Conservation (phyloP, 2,797 vertebrate genomes). For the Eupleurogrammus muticus region DNA sequence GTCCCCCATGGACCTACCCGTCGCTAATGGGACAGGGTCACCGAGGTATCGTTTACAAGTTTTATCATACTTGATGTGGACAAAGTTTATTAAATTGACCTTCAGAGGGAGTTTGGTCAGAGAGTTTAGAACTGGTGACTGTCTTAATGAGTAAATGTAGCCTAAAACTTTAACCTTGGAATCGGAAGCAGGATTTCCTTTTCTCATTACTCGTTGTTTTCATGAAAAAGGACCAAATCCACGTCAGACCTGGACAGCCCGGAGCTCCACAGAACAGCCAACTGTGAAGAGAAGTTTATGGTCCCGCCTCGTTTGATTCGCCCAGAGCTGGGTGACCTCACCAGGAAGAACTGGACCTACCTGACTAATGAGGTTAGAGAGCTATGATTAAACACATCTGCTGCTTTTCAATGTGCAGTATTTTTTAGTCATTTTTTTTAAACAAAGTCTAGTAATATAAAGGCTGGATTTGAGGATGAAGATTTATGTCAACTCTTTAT, state of each 20-base stretch:
- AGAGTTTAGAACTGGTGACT: not conserved
- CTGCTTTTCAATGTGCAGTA: not conserved
- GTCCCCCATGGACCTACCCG: conserved; percentile 81
- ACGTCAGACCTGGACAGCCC: conserved; percentile 87
- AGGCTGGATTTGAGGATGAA: not conserved
- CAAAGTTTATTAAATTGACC: too few species aligned
- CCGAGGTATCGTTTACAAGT: conserved; percentile 84
- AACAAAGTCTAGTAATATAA: not conserved
- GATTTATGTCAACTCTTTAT: not conserved
- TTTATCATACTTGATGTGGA: not conserved
- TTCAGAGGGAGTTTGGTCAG: not conserved
- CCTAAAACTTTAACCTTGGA: conserved; percentile 1
- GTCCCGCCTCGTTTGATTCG: conserved; percentile 61
- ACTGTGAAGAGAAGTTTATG: conserved; percentile 71
- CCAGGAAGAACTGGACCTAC: conserved; percentile 89
- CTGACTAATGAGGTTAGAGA: conserved; percentile 85
- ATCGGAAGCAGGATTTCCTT: conserved; percentile 10
- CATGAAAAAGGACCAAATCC: conserved; percentile 81
- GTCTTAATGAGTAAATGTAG: not conserved
- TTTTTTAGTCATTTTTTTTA: not conserved
- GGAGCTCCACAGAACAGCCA: conserved; percentile 71
- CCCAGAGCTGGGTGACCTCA: conserved; percentile 77
- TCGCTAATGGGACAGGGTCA: conserved; percentile 85
- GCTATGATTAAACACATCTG: not conserved
- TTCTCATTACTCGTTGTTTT: conserved; percentile 7